phyloP scores from a whole-genome alignment of 2,113 vertebrate species.

The Dasyornis broadbenti region DNA sequence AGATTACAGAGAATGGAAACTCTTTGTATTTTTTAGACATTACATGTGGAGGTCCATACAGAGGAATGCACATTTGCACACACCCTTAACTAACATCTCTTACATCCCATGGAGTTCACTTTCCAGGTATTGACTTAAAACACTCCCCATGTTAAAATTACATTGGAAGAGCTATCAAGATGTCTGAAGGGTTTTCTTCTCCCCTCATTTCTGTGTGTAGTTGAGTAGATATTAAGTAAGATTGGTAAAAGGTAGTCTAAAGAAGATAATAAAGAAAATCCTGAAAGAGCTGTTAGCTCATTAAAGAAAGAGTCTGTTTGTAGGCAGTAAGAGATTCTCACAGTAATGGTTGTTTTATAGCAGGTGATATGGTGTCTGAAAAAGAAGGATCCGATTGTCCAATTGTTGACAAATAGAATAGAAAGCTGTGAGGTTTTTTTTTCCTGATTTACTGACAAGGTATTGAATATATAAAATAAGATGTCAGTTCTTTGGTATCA shows the following conservation, averaged over 20 bases:
- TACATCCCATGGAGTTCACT: neutral
- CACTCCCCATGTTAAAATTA: neutral
- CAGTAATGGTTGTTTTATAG: neutral
- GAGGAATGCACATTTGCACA: neutral
- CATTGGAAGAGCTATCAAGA: neutral
- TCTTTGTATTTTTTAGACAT: neutral
- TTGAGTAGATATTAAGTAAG: neutral
- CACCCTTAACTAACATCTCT: neutral
- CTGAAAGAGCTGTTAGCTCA: neutral
- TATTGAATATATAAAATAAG: neutral
- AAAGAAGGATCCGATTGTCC: neutral
- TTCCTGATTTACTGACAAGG: neutral
- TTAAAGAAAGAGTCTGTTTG: neutral
- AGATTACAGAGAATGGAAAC: neutral
- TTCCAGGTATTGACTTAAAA: neutral
- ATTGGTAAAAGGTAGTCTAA: neutral
- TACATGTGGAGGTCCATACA: neutral
- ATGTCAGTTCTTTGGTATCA: neutral
- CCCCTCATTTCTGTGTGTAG: neutral
- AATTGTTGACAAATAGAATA: neutral
- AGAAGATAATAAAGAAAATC: neutral
- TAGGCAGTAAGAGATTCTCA: neutral
- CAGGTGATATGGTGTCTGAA: neutral
- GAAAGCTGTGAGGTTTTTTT: rapidly evolving
- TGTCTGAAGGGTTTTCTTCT: rapidly evolving